These are phyloP conservation scores for Sorex araneus DNA, from an alignment of 2,113 vertebrate species.

Conservation along the genomic window DNA sequence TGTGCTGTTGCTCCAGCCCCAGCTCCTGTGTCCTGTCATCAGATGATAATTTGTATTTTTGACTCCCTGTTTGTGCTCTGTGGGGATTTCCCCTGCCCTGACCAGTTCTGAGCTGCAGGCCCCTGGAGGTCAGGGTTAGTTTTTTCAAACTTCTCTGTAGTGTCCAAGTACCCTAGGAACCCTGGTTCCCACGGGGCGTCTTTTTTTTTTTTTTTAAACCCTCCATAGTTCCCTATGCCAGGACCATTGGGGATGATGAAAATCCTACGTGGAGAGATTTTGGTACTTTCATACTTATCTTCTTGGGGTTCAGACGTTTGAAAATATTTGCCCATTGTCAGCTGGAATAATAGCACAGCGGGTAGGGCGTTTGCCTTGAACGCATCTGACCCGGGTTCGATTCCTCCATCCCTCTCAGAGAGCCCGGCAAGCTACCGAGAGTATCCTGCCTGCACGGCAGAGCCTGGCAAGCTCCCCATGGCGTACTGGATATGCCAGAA, in stretches of 20 bases:
- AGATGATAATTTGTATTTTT: conserved; percentile 40
- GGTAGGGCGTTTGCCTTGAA: too few relatives aligned
- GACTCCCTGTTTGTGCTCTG: neutral
- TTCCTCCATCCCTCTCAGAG: too few relatives aligned
- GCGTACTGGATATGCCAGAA: too few relatives aligned
- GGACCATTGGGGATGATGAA: neutral
- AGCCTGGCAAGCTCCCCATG: too few relatives aligned
- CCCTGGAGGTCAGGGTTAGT: neutral
- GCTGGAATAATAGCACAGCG: conserved; percentile 10
- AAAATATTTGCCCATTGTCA: too few relatives aligned
- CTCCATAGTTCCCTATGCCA: too few relatives aligned
- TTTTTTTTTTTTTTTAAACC: neutral
- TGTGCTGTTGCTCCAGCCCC: too few relatives aligned
- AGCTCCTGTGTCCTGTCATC: neutral
- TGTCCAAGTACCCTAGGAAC: neutral
- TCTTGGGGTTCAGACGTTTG: conserved; percentile 15
- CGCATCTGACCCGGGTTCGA: too few relatives aligned
- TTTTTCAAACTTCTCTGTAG: neutral
- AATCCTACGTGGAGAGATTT: neutral
- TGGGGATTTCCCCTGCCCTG: neutral
- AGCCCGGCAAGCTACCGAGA: too few relatives aligned
- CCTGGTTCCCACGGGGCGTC: too few relatives aligned
- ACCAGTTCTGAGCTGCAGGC: neutral
- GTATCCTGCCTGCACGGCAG: too few relatives aligned
- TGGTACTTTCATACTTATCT: neutral